These are phyloP conservation scores for Microcaecilia unicolor DNA, from an alignment of 2,797 vertebrate genomes.

Conservation along the genomic window DNA sequence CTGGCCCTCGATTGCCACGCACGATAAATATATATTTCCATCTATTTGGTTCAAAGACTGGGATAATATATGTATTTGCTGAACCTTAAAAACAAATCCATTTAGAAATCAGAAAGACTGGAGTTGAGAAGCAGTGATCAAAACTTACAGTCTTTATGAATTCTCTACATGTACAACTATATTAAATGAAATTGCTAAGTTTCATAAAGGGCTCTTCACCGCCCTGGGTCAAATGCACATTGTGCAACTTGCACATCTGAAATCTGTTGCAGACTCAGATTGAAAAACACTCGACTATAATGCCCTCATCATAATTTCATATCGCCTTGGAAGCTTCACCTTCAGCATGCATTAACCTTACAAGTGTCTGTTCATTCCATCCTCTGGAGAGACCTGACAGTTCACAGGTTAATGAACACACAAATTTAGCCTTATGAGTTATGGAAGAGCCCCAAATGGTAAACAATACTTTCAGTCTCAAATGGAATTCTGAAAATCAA, in stretches of 20 bases:
- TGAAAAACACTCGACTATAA: conserved; percentile 15
- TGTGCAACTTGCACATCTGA: conserved; percentile 4
- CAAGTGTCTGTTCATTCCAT: neutral
- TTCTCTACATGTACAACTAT: too few species aligned
- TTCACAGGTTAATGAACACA: conserved; percentile 35
- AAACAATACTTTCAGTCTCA: neutral
- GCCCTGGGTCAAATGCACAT: neutral
- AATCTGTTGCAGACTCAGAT: conserved; percentile 14
- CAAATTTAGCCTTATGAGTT: conserved; percentile 18
- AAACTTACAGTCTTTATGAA: too few species aligned
- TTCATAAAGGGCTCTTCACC: too few species aligned
- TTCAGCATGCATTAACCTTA: conserved; percentile 33
- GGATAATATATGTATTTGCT: too few species aligned
- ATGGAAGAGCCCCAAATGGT: conserved; percentile 5
- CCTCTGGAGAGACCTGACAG: conserved; percentile 20
- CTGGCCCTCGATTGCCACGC: too few species aligned
- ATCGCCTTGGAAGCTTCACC: conserved; percentile 15
- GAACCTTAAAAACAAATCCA: too few species aligned
- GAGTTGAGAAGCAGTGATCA: too few species aligned
- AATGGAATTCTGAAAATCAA: conserved; percentile 11
- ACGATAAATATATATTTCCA: too few species aligned
- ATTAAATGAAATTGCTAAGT: too few species aligned
- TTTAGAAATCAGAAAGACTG: too few species aligned
- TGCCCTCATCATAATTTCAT: conserved; percentile 14
- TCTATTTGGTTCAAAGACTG: too few species aligned